Conservation (phyloP, 2,797 vertebrate genomes). For the Rhinogobio ventralis region DNA sequence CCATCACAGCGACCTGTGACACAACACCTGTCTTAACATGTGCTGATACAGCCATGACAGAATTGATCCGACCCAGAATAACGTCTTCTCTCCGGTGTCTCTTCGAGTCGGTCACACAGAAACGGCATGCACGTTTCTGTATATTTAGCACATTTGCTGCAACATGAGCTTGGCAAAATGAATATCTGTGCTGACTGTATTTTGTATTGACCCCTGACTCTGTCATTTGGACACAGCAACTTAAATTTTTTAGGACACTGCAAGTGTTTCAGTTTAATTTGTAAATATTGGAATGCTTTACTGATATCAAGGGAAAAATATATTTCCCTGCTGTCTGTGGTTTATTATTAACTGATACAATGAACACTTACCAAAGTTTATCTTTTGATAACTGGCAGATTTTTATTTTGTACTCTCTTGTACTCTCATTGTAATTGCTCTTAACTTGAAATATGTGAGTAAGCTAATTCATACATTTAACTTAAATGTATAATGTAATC, state of each 20-base stretch:
- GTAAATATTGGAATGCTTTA: conserved; percentile 1
- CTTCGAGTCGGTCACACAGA: neutral
- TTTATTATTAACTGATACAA: too few species aligned
- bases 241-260: too few species aligned
- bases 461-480: neutral
- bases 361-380: too few species aligned
- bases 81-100: neutral
- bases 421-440: neutral
- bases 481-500: too few species aligned
- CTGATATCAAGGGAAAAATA: neutral
- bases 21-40: conserved; percentile 12
- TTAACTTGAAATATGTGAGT: neutral
- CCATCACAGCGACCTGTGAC: neutral
- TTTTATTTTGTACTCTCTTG: neutral
- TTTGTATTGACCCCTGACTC: conserved; percentile 9
- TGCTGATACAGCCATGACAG: conserved; percentile 18
- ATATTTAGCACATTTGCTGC: neutral
- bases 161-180: conserved; percentile 11
- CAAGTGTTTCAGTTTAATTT: too few species aligned
- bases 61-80: conserved; percentile 25
- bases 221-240: conserved; percentile 3
- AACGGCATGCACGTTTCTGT: neutral
- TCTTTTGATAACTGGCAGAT: neutral
- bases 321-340: neutral
- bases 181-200: conserved; percentile 2